phyloP scores from a whole-genome alignment of 2,113 vertebrate species.

The Saccopteryx bilineata region DNA sequence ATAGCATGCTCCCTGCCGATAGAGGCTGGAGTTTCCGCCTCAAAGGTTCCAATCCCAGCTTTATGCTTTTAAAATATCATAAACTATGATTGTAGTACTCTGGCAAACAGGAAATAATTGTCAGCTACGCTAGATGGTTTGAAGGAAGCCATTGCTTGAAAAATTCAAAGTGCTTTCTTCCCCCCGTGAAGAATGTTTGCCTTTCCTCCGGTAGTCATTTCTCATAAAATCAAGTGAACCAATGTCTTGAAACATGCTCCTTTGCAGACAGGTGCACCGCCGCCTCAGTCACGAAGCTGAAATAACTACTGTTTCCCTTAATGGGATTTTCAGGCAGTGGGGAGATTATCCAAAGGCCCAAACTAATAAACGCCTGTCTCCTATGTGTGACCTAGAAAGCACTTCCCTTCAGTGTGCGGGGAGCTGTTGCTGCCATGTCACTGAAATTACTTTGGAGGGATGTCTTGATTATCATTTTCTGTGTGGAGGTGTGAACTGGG shows the following conservation, averaged over 20 bases:
- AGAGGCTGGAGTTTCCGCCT: slow-evolving; percentile 48
- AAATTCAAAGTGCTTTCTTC: slow-evolving; percentile 68
- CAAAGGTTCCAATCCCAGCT: slow-evolving; percentile 48
- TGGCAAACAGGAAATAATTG: slow-evolving; percentile 71
- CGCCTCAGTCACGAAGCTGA: slow-evolving; percentile 41
- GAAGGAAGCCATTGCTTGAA: slow-evolving; percentile 56
- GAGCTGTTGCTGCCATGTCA: slow-evolving; percentile 3
- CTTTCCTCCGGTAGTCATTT: slow-evolving; percentile 58
- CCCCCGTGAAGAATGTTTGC: slow-evolving; percentile 54
- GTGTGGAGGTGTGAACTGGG: not conserved
- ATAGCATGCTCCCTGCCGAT: not conserved
- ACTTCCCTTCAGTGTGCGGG: slow-evolving; percentile 32
- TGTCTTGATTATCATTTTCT: slow-evolving; percentile 64
- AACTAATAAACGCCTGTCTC: slow-evolving; percentile 7
- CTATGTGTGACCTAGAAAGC: slow-evolving; percentile 53
- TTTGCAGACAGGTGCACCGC: slow-evolving; percentile 31
- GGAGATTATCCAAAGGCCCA: slow-evolving; percentile 60
- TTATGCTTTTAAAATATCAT: slow-evolving; percentile 73
- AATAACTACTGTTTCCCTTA: slow-evolving; percentile 40
- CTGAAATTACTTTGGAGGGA: slow-evolving; percentile 61
- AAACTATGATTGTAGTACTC: slow-evolving; percentile 58
- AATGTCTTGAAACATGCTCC: slow-evolving; percentile 60
- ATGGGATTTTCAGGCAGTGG: slow-evolving; percentile 54
- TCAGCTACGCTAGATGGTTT: slow-evolving; percentile 46
- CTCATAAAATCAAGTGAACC: slow-evolving; percentile 60